Base-by-base conservation (phyloP, 2,888 invertebrate genomes). In the Ectemnius lituratus region DNA sequence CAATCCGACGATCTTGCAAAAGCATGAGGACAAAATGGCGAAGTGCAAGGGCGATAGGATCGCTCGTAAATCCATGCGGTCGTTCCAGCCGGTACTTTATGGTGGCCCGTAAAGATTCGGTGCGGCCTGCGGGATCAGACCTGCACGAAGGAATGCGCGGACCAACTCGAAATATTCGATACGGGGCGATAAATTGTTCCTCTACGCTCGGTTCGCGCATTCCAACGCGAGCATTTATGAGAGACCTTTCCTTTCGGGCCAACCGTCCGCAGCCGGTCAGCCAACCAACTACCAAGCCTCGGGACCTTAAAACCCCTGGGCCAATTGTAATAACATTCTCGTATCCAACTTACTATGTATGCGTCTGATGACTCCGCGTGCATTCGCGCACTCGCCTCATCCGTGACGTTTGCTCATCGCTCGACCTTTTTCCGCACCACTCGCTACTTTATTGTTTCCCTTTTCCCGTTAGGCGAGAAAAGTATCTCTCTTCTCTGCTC, bases 31-130 rank as follows among this genome's bases (percentile, higher is more conserved):
- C 37, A 56, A 57, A 70, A 69, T 67, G 69, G 63, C 63, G 68
- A 75, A 70, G 73, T 49, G 76, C 28, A 23, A 57, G 47, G 67
- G 37, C 79, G 85, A 84, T 85, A 80, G 81, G 79, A 81, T 83
- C 81, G 84, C 76, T 71, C 80, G 85, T 83, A 86, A 85, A 86
- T 86, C 82, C 76, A 77, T 81, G 82, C 83, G 84, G 81, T 82
- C 83, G 81, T 80, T 83, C 79, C 77, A 70, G 78, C 66, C 79
- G 65, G 84, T 83, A 82, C 83, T 86, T 86, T 85, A 85, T 85
- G 83, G 85, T 78, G 76, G 74, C 74, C 74, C 76, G 73, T 77
- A 75, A 72, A 76, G 78, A 78, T 78, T 78, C 74, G 78, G 78
- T 76, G 79, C 73, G 75, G 76, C 37, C 37, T 37, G 75, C 75